phyloP scores from a whole-genome alignment of 2,888 invertebrate genomes.

The Tholera decimalis region DNA sequence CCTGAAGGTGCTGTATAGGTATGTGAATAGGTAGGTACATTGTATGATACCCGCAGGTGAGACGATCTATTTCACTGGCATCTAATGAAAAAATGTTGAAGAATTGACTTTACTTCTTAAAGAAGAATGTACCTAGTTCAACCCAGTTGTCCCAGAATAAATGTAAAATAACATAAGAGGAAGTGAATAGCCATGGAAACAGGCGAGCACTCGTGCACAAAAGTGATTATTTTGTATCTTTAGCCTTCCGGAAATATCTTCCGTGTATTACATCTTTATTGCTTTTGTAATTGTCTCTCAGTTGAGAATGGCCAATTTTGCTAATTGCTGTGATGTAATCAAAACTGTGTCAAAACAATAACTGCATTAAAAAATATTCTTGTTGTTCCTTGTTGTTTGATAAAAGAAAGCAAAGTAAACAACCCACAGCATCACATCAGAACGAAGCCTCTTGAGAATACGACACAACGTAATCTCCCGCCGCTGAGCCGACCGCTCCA shows the following conservation, averaged over 20 bases:
- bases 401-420: constrained; percentile 30
- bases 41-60: too few species aligned
- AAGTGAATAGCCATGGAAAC: background rate
- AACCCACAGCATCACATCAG: constrained; percentile 31
- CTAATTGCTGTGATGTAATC: constrained; percentile 13
- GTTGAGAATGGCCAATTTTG: constrained; percentile 2
- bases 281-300: constrained; percentile 20
- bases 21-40: too few species aligned
- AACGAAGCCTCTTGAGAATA: constrained; percentile 55
- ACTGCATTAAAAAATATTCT: background rate
- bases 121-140: background rate
- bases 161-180: background rate
- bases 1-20: too few species aligned
- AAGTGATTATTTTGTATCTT: constrained; percentile 23
- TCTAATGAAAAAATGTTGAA: background rate
- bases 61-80: too few species aligned
- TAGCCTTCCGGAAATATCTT: constrained; percentile 29
- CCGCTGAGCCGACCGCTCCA: constrained; percentile 75
- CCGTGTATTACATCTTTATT: constrained; percentile 43
- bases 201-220: constrained; percentile 11
- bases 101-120: background rate
- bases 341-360: background rate
- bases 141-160: background rate
- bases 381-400: too few species aligned
- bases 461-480: constrained; percentile 75